These are phyloP conservation scores for Equus przewalskii DNA, from an alignment of 2,113 vertebrate genomes.

Conservation along the genomic window DNA sequence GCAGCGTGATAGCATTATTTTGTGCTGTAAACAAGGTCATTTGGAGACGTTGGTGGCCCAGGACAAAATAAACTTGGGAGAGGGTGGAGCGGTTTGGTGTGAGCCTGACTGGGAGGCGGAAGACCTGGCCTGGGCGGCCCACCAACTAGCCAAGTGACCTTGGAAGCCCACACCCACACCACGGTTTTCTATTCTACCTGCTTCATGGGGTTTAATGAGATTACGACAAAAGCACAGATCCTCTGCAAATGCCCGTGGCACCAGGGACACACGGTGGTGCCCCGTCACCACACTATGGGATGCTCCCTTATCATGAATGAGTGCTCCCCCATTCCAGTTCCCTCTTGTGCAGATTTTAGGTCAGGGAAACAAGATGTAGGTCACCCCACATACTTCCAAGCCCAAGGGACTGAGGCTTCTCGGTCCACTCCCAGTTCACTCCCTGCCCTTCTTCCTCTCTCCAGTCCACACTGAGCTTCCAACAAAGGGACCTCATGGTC, in stretches of 20 bases:
- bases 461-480: background rate
- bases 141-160: background rate
- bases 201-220: background rate
- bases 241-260: background rate
- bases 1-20: background rate
- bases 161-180: background rate
- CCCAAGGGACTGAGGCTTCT: background rate
- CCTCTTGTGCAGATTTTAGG: background rate
- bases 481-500: background rate
- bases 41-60: background rate
- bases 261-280: accelerated
- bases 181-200: background rate
- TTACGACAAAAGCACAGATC: background rate
- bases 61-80: background rate
- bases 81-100: background rate
- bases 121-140: background rate
- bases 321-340: background rate
- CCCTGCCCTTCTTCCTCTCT: background rate
- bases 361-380: background rate
- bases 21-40: constrained; percentile 61
- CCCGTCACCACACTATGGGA: background rate
- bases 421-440: background rate
- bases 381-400: background rate
- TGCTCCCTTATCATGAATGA: accelerated
- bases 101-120: accelerated